Conservation (phyloP, 2,113 vertebrate genomes). For the Syrrhaptes paradoxus region DNA sequence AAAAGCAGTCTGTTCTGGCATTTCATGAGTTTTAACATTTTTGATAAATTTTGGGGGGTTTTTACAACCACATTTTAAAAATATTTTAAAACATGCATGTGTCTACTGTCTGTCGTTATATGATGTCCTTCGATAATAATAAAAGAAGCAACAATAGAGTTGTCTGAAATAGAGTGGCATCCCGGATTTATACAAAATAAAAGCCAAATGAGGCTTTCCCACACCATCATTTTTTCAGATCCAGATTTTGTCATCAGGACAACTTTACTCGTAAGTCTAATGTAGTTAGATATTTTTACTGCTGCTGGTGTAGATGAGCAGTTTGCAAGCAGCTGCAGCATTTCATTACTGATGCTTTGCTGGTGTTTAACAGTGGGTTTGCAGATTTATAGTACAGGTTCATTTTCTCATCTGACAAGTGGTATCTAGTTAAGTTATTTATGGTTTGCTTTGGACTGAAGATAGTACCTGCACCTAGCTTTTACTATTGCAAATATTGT, state of each 20-base stretch:
- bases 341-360: background rate
- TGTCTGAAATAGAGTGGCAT: background rate
- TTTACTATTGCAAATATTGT: background rate
- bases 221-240: background rate
- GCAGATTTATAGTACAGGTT: background rate
- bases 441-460: background rate
- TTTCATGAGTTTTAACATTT: background rate
- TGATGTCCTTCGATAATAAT: background rate
- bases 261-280: background rate
- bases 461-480: background rate
- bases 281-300: background rate
- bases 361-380: background rate
- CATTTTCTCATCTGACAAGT: background rate
- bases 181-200: background rate
- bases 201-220: background rate
- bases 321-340: background rate
- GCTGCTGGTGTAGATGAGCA: background rate
- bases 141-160: background rate
- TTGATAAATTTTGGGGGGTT: background rate
- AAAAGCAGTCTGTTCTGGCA: background rate
- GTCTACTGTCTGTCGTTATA: background rate
- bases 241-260: fast-evolving
- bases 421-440: background rate
- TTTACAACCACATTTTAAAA: background rate
- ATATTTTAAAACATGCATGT: background rate